Evolutionary conservation across 2,888 invertebrate species (phyloP).

Genomic region (Microchrysa polita): DNA sequence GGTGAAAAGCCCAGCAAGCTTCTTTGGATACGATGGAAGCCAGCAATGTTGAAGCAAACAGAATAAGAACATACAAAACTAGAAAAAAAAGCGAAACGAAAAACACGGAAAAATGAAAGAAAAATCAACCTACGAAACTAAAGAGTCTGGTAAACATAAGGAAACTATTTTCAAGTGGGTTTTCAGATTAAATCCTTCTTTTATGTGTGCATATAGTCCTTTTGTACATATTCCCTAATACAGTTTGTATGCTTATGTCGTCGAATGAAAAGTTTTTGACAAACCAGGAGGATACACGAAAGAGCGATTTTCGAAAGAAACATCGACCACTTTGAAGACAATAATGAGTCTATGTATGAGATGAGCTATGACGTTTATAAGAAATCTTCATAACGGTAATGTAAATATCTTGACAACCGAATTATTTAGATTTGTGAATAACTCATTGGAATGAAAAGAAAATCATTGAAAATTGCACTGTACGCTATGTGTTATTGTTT

Average conservation of each 20-base stretch:
- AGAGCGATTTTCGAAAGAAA: not conserved
- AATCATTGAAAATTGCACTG: too few relatives aligned
- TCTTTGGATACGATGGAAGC: not conserved
- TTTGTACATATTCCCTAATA: slow-evolving; percentile 4
- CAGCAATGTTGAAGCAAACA: not conserved
- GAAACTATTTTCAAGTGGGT: slow-evolving; percentile 48
- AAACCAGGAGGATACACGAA: not conserved
- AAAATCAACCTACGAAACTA: slow-evolving; percentile 36
- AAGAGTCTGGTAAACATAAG: slow-evolving; percentile 49
- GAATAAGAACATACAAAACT: slow-evolving; percentile 4
- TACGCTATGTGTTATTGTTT: too few relatives aligned
- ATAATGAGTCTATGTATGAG: not conserved
- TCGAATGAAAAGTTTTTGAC: not conserved
- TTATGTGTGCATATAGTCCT: slow-evolving; percentile 37
- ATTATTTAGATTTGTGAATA: too few relatives aligned
- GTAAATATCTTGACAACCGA: too few relatives aligned
- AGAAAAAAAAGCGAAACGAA: slow-evolving; percentile 1
- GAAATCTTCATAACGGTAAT: too few relatives aligned
- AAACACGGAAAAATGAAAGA: slow-evolving; percentile 30
- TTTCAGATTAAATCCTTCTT: slow-evolving; percentile 48
- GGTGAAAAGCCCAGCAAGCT: slow-evolving; percentile 13
- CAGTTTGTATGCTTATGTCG: slow-evolving; percentile 5
- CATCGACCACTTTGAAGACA: slow-evolving; percentile 5
- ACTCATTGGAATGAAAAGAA: too few relatives aligned
- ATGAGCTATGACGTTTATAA: too few relatives aligned